Evolutionary conservation across 2,113 vertebrate genomes (phyloP).

Genomic region (Paracanthobrama guichenoti): DNA sequence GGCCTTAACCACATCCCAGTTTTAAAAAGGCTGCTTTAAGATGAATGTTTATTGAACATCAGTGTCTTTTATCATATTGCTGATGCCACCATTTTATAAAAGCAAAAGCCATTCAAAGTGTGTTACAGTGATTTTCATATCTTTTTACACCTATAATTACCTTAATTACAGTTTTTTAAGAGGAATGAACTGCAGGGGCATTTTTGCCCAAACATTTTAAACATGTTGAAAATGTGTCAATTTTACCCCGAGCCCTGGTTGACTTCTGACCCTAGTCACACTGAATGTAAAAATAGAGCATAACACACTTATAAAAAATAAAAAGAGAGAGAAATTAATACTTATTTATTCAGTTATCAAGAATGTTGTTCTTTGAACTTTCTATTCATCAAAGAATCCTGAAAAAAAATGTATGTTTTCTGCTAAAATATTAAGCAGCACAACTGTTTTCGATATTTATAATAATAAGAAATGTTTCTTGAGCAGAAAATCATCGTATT

Average conservation of each 20-base stretch:
- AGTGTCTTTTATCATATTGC: neutral
- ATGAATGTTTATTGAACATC: neutral
- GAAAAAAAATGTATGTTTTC: neutral
- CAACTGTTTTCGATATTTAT: neutral
- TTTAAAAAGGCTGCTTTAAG: neutral
- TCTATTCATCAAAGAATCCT: neutral
- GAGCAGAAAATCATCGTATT: neutral
- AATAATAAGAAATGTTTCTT: neutral
- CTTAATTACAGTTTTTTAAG: neutral
- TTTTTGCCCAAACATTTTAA: neutral
- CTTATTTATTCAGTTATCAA: no score
- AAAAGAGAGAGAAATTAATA: no score
- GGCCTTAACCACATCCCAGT: conserved; percentile 6
- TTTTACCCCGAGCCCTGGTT: neutral
- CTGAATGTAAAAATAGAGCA: no score
- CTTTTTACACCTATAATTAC: neutral
- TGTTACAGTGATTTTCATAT: neutral
- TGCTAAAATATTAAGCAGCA: neutral
- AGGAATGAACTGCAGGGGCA: neutral
- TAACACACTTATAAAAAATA: no score
- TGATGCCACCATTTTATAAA: neutral
- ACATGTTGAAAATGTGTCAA: neutral
- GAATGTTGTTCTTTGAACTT: neutral
- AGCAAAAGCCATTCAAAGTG: neutral
- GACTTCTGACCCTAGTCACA: neutral